Evolutionary conservation across 1,140 invertebrate species (phyloP), one percentile per base, ranked within the genome.

Genomic region (Drosophila pandora): DNA sequence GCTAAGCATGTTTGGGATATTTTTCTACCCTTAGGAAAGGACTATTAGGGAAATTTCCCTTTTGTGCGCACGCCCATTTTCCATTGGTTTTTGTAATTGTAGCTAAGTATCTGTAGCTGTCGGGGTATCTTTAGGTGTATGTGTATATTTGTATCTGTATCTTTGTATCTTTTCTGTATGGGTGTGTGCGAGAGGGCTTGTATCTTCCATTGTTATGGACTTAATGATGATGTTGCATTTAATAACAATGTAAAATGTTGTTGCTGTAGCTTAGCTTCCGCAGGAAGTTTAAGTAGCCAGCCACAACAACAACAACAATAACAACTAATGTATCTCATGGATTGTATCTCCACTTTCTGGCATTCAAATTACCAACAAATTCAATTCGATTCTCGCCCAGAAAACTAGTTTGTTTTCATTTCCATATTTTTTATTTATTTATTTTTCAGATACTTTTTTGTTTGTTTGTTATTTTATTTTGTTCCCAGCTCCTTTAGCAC

Each of bases 171-270:
- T 41, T 2, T 12, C 12, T 12, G 8, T 43, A 13, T 43, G 39
- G 28, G 23, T 69, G 8, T 59, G 9, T 54, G n/a, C n/a, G n/a
- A n/a, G n/a, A n/a, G 17, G 17, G 17, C 17, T 49, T 41, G 32
- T 34, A 63, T 47, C 43, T 47, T 47, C 82, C 78, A 87, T 87
- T 87, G 82, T 87, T 87, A 88, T 65, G 83, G 70, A 65, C 78
- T 88, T 87, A 87, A 87, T 88, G 83, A 87, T 87, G 82, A 87
- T 87, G 82, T 87, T 87, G 83, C 78, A 80, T 85, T 84, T 73
- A 84, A 83, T 81, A 83, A 68, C 56, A 69, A 73, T 78, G 83
- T 76, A 76, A 85, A 85, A 79, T 56, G 54, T 63, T 76, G 65
- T 55, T 71, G 65, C 59, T 78, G 58, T 79, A 67, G 80, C 63